phyloP scores from a whole-genome alignment of 30 jellyfish, hydroid and myxozoan species.

The Morbakka virulenta region DNA sequence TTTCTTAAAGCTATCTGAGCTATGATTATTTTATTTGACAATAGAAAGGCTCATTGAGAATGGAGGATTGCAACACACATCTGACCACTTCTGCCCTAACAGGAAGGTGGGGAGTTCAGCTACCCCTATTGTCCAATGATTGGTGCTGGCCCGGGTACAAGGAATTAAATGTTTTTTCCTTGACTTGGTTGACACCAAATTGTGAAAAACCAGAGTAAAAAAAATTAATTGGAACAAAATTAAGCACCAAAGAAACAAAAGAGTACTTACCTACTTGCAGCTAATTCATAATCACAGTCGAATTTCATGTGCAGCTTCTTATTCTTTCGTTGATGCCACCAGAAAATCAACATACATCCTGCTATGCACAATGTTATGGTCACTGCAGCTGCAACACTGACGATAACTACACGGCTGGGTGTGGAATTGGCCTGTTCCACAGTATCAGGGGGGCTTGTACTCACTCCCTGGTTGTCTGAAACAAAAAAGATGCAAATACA shows the following conservation, averaged over 20 bases:
- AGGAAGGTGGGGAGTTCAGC: too few relatives aligned
- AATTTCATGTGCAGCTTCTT: constrained; percentile 75
- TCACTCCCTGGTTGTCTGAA: neutral
- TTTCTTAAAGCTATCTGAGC: too few relatives aligned
- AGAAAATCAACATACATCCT: constrained; percentile 44
- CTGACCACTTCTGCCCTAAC: too few relatives aligned
- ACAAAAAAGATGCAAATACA: neutral
- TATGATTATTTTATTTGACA: too few relatives aligned
- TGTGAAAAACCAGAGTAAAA: neutral
- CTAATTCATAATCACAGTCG: constrained; percentile 80
- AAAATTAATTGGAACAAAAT: neutral
- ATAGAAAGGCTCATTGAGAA: too few relatives aligned
- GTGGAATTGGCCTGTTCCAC: neutral
- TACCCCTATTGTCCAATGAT: too few relatives aligned
- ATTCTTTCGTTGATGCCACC: constrained; percentile 44
- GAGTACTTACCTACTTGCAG: constrained; percentile 59
- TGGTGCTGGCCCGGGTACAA: too few relatives aligned
- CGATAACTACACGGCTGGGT: neutral
- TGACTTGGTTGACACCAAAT: too few relatives aligned
- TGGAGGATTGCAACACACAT: too few relatives aligned
- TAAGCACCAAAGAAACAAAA: too few relatives aligned
- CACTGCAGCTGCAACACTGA: constrained; percentile 33
- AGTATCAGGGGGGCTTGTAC: neutral
- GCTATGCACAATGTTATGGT: constrained; percentile 30
- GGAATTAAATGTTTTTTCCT: too few relatives aligned